These are phyloP conservation scores for Ylistrum balloti DNA, from an alignment of 1,140 invertebrate genomes.

Conservation along the genomic window DNA sequence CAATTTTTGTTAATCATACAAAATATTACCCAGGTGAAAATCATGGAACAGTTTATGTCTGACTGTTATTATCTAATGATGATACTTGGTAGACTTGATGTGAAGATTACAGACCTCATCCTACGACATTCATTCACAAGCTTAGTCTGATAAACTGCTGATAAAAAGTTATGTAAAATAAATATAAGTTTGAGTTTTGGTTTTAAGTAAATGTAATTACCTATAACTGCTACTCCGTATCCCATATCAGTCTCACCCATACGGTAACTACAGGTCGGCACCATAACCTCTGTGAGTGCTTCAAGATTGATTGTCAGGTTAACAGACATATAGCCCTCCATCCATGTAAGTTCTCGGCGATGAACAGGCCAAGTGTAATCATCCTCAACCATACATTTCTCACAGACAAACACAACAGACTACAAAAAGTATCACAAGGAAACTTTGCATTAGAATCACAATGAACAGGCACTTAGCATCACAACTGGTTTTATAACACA, in stretches of 20 bases:
- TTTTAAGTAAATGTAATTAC: conserved; percentile 87
- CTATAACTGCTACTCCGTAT: conserved; percentile 91
- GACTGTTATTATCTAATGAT: too few species aligned
- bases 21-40: too few species aligned
- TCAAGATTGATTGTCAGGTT: conserved; percentile 67
- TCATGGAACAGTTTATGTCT: too few species aligned
- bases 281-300: conserved; percentile 88
- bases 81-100: too few species aligned
- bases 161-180: too few species aligned
- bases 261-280: conserved; percentile 96
- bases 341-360: conserved; percentile 63
- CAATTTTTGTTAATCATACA: too few species aligned
- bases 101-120: too few species aligned
- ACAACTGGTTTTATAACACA: too few species aligned
- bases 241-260: conserved; percentile 94
- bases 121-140: too few species aligned
- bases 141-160: background rate
- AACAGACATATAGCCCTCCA: conserved; percentile 64
- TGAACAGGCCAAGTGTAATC: conserved; percentile 73
- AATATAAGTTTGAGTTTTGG: too few species aligned
- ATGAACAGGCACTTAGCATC: background rate
- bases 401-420: conserved; percentile 71
- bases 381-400: conserved; percentile 75
- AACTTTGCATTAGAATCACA: background rate
- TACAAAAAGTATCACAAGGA: conserved; percentile 59